These are phyloP conservation scores for Caenorhabditis sp. DNA, from an alignment of 2,888 invertebrate genomes.

Conservation along the genomic window DNA sequence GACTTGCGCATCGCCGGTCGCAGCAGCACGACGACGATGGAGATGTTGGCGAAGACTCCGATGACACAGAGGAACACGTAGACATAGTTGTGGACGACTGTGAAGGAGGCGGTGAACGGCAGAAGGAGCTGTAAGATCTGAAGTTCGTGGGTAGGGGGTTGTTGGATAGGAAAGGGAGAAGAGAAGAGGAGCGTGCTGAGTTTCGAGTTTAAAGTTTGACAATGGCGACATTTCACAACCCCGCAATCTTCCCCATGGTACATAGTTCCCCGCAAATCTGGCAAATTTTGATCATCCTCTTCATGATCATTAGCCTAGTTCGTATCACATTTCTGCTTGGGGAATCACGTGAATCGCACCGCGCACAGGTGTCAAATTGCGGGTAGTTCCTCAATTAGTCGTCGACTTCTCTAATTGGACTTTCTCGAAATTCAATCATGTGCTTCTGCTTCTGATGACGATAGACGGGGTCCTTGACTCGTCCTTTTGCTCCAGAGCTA, in stretches of 20 bases:
- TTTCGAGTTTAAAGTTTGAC: neutral
- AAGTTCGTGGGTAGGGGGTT: neutral
- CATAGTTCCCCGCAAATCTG: too few species aligned
- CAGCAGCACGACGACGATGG: constrained; percentile 71
- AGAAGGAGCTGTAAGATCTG: constrained; percentile 62
- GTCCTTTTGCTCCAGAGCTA: constrained; percentile 1
- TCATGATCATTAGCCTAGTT: too few species aligned
- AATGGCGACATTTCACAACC: too few species aligned
- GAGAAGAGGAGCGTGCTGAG: neutral
- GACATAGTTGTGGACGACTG: constrained; percentile 73
- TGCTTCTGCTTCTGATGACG: constrained; percentile 15
- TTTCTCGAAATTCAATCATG: constrained; percentile 2
- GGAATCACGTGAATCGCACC: neutral
- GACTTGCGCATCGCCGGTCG: constrained; percentile 76
- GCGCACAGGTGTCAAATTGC: neutral
- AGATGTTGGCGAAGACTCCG: constrained; percentile 80
- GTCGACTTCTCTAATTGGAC: constrained; percentile 7
- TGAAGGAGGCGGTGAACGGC: constrained; percentile 60
- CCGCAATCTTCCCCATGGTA: too few species aligned
- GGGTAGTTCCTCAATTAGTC: neutral
- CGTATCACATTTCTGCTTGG: neutral
- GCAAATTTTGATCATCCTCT: too few species aligned
- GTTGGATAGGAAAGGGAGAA: constrained; percentile 11
- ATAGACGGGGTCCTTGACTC: neutral
- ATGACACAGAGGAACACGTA: constrained; percentile 77